Evolutionary conservation across 2,888 invertebrate species (phyloP).

Genomic region (Hydraecia micacea): DNA sequence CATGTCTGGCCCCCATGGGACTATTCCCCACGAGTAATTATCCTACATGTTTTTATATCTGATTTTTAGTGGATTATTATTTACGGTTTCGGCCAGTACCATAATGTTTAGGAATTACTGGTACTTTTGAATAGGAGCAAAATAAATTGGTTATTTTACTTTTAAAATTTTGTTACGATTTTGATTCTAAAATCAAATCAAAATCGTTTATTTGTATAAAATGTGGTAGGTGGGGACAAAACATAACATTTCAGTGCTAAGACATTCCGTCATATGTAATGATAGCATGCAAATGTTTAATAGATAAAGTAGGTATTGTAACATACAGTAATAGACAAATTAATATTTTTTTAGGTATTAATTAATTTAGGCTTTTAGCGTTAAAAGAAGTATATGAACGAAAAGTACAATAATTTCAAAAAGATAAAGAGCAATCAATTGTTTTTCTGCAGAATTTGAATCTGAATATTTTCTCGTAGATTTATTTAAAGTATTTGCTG

Average conservation of each 20-base stretch:
- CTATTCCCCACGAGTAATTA: constrained; percentile 88
- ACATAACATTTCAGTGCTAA: neutral
- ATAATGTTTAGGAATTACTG: constrained; percentile 71
- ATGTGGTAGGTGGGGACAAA: neutral
- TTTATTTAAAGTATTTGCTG: neutral
- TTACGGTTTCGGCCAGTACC: constrained; percentile 82
- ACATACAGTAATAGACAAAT: neutral
- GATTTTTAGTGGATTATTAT: constrained; percentile 89
- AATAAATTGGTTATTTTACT: constrained; percentile 45
- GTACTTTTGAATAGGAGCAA: constrained; percentile 46
- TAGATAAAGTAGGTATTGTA: neutral
- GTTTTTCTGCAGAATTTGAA: neutral
- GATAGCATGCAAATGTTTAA: neutral
- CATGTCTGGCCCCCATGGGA: constrained; percentile 81
- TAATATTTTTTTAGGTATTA: neutral
- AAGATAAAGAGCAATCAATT: neutral
- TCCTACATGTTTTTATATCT: constrained; percentile 89
- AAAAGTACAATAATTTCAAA: neutral
- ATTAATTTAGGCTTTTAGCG: too few relatives aligned
- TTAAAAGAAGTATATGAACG: too few relatives aligned
- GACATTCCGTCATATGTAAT: neutral
- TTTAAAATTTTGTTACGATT: too few relatives aligned
- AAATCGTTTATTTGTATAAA: neutral
- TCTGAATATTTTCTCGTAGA: neutral
- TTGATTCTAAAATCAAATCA: too few relatives aligned